Evolutionary conservation across 2,888 invertebrate genomes (phyloP).

Genomic region (Xanthostigma xanthostigma): DNA sequence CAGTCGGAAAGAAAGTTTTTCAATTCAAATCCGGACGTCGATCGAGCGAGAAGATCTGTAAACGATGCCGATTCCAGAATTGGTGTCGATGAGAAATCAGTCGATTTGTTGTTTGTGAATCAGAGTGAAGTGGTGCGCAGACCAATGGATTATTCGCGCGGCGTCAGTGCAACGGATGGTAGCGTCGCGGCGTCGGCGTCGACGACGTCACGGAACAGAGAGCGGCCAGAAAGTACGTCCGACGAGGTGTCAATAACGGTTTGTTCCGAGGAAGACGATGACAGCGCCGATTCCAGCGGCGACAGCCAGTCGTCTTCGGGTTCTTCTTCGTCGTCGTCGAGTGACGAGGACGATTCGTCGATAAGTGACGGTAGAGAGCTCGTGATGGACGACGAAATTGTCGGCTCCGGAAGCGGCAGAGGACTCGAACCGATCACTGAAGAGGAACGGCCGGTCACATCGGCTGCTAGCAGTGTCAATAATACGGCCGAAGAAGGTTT

Average conservation of each 20-base stretch:
- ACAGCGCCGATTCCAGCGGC: constrained; percentile 17
- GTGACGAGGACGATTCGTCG: constrained; percentile 11
- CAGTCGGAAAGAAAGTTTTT: too few relatives aligned
- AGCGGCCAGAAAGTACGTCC: constrained; percentile 28
- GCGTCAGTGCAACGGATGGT: too few relatives aligned
- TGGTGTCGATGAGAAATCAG: too few relatives aligned
- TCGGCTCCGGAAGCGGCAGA: constrained; percentile 19
- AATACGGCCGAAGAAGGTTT: constrained; percentile 13
- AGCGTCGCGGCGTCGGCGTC: constrained; percentile 25
- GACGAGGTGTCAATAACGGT: constrained; percentile 37
- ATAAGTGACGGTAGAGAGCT: constrained; percentile 2
- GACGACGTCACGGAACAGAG: constrained; percentile 25
- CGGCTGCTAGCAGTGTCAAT: constrained; percentile 17
- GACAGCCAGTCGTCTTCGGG: constrained; percentile 7
- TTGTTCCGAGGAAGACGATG: constrained; percentile 14
- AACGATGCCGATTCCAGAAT: too few relatives aligned
- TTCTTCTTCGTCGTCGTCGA: constrained; percentile 3
- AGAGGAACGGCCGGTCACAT: constrained; percentile 22
- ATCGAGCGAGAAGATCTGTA: not conserved
- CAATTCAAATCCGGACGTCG: too few relatives aligned
- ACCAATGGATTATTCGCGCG: too few relatives aligned
- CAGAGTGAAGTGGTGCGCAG: too few relatives aligned
- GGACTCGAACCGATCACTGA: constrained; percentile 29
- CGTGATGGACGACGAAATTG: constrained; percentile 13
- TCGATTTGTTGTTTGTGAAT: too few relatives aligned